Base-by-base conservation (phyloP, 2,113 vertebrate species). In the Prietella phreatophila region DNA sequence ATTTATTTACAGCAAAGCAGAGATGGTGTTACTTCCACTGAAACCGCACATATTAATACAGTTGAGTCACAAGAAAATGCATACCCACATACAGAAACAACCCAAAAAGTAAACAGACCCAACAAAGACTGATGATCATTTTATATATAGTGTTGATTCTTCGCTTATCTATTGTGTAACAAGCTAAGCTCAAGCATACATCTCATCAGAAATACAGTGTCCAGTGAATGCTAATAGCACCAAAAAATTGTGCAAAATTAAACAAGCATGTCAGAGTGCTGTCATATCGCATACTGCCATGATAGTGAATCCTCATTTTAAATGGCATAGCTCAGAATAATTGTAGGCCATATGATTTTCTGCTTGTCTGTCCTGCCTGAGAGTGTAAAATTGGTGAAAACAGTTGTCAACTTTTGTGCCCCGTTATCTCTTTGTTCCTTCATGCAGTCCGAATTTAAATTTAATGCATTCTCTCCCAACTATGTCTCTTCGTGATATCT, bases 401-500 rank as follows among this genome's bases (percentile, higher is more conserved):
- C 69, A 58, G 86, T 87, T 90, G 88, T 95, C 93, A 96, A 96
- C 95, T 97, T 96, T 88, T 93, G 94, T 95, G 95, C 89, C 89
- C 92, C 93, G 94, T 91, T 87, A 92, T 89, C 93, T 95, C 94
- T 97, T 97, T 96, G 96, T 96, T 97, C 96, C 95, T 95, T 94
- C 93, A 93, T 95, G 94, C 94, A 95, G 94, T 95, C 93, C 94
- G 89, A 94, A 94, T 67, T 94, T 95, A 94, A 95, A 96, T 96
- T 95, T 95, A 96, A 95, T 96, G 94, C 91, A 92, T 92, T 93
- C 93, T 91, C 90, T 91, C 93, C 93, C 93, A 93, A 92, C 93
- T 94, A 96, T 95, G 94, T 96, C 95, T 96, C 96, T 96, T 95
- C 95, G 95, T 96, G 96, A 97, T 96, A 97, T 96, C 96, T 96